Evolutionary conservation across 64 coral and sea anemone species (phyloP), one percentile per base, ranked within the genome.

Genomic region (Dendrophyllia cribrosa): DNA sequence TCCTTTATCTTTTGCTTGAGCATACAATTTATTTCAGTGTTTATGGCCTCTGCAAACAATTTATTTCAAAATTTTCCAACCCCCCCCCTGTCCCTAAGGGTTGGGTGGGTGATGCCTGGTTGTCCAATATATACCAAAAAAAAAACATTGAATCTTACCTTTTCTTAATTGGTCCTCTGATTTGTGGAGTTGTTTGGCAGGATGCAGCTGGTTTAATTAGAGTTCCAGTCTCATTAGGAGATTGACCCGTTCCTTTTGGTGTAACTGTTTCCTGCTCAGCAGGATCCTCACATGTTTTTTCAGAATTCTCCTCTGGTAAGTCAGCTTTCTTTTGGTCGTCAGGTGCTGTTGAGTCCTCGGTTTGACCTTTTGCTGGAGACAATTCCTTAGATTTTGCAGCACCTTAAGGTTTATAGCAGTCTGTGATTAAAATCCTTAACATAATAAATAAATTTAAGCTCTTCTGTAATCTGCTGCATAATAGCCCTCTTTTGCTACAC

Each of bases 211-310:
- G 83, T 81, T 94, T 94, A 10, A 93, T 73, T 34, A 85, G 74
- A 66, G 92, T 93, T 23, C 92, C 92, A 49, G 79, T 67, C 5
- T 88, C 44, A 82, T 93, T 93, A 13, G 75, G 75, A 62, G 88
- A 93, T 16, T 75, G 86, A 51, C 53, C 24, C 9, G 8, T 45
- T 67, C 1, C n/a, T 43, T 43, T 15, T 17, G 86, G 92, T 6
- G 86, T 94, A 9, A 21, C 21, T 9, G 59, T 4, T 21, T 66
- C 9, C 43, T 25, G 9, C 50, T 51, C n/a, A 13, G 24, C 23
- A 13, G 51, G 20, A 64, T 8, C 21, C 6, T 34, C 43, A n/a
- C 23, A 26, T 59, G 72, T 43, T 0, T 4, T 52, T 60, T 72
- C 53, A 56, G 53, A 56, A 56, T 56, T 56, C 53, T 55, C 11